Conservation (phyloP, 2,113 vertebrate species). For the Rhinoptilus africanus region DNA sequence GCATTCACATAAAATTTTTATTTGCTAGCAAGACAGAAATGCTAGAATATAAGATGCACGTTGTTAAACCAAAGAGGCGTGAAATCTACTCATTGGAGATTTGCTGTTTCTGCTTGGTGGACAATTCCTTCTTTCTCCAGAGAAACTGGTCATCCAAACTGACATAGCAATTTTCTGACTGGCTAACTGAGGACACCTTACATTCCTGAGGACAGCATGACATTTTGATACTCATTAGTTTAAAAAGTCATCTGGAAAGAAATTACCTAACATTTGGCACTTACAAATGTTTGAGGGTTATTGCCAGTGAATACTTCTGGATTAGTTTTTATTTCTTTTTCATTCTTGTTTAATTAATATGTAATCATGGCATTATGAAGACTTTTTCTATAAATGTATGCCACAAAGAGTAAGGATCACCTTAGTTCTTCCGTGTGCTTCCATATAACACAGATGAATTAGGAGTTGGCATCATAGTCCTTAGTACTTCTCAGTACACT, state of each 20-base stretch:
- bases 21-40: not conserved
- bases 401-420: not conserved
- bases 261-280: not conserved
- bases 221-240: conserved; percentile 44
- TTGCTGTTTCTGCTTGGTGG: conserved; percentile 8
- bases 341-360: not conserved
- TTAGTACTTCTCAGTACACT: not conserved
- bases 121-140: not conserved
- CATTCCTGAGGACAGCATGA: not conserved
- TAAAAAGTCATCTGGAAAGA: conserved; percentile 46
- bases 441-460: not conserved
- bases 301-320: not conserved
- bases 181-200: not conserved
- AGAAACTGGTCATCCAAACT: conserved; percentile 22
- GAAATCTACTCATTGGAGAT: not conserved
- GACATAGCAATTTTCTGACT: conserved; percentile 40
- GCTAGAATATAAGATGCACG: not conserved
- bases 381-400: not conserved
- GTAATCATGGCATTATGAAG: not conserved
- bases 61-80: not conserved
- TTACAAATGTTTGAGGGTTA: not conserved
- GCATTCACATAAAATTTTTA: not conserved
- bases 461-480: not conserved
- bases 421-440: not conserved
- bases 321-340: not conserved